Evolutionary conservation across 2,888 invertebrate genomes (phyloP), one percentile per base, ranked within the genome.

Genomic region (Drosophila planitibia): DNA sequence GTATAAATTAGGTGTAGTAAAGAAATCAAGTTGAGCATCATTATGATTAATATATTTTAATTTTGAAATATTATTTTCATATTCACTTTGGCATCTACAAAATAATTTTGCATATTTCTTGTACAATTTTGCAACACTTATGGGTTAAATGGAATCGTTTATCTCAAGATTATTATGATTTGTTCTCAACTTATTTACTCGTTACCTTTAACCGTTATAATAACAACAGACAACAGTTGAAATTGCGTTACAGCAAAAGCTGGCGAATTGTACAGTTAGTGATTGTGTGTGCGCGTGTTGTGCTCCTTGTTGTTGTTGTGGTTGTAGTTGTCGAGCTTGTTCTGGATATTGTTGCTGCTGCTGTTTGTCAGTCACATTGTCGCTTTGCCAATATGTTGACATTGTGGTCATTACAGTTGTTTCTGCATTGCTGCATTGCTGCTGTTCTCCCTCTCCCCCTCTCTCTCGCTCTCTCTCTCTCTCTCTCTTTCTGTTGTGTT

Each of bases 381-480:
- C 52, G 47, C 30, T 64, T 37, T 62, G 59, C 32, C 59, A 52
- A 47, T 59, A 47, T 47, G 77, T 55, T 65, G 66, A 65, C 79
- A 79, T 73, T 79, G 75, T 73, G 74, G 65, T 73, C 79, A 53
- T 61, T 66, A 54, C 80, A 52, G 71, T 33, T 49, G 64, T 58
- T 54, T 37, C 44, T 51, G 35, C 49, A 9, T 33, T 53, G 28
- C 25, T 64, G 63, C 28, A 9, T 33, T 53, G 28, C 25, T 64
- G 63, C 28, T 52, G 35, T 19, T 65, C 51, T 37, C 66, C 47
- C 28, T 68, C 51, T 35, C 47, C 22, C 2, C 4, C 7, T 0
- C 47, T 22, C 47, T 2, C 6, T 1, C 7, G 2, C 4, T 1
- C 16, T 0, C 44, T 3, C n/a, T 12, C 22, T 4, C 47, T 47